Conservation (phyloP, 2,113 vertebrate genomes). For the Mirza zaza region DNA sequence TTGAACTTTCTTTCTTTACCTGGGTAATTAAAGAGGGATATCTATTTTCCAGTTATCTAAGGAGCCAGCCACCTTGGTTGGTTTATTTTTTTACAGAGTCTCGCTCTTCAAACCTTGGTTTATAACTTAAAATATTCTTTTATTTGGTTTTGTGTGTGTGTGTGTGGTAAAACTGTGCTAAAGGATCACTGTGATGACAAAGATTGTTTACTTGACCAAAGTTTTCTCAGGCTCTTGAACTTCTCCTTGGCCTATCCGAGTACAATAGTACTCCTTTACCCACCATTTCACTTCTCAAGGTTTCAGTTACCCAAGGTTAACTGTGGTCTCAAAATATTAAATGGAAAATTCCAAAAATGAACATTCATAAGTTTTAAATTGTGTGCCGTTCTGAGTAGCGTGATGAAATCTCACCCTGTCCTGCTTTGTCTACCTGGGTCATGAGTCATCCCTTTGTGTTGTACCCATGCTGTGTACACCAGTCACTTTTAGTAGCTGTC, state of each 20-base stretch:
- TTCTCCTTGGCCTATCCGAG: neutral
- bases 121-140: conserved; percentile 1
- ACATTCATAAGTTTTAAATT: neutral
- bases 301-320: neutral
- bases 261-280: neutral
- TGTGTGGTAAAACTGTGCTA: neutral
- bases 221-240: neutral
- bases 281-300: neutral
- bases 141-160: neutral
- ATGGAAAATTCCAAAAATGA: neutral
- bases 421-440: neutral
- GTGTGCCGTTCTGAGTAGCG: neutral
- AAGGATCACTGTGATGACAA: neutral
- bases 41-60: conserved; percentile 15
- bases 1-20: conserved; percentile 9
- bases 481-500: neutral
- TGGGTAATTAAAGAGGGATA: neutral
- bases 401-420: neutral
- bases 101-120: neutral
- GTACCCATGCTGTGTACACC: neutral
- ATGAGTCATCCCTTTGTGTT: neutral
- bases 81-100: neutral
- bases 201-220: neutral
- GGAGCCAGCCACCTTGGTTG: neutral
- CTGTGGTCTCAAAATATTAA: neutral